Conservation (phyloP, 2,113 vertebrate genomes). For the Oreochromis niloticus region DNA sequence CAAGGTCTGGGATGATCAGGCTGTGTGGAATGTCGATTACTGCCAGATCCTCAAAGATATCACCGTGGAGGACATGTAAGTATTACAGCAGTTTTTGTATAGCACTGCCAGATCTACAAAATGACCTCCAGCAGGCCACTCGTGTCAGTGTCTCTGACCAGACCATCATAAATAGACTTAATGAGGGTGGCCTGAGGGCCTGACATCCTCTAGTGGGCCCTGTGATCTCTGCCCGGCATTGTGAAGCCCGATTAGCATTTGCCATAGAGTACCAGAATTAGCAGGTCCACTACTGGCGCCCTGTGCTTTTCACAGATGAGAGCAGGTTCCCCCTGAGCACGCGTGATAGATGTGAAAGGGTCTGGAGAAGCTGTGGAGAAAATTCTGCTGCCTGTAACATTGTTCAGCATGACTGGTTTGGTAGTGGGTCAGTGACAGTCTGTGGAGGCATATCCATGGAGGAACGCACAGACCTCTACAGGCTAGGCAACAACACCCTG, state of each 20-base stretch:
- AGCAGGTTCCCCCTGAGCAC: not conserved
- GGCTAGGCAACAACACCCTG: not conserved
- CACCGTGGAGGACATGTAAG: slow-evolving; percentile 92
- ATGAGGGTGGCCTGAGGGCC: not conserved
- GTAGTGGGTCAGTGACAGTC: not conserved
- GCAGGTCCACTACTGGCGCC: not conserved
- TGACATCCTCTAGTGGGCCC: not conserved
- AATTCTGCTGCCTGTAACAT: not conserved
- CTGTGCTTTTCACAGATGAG: not conserved
- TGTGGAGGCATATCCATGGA: not conserved
- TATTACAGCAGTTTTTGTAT: slow-evolving; percentile 3
- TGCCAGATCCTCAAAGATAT: slow-evolving; percentile 97
- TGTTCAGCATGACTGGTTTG: not conserved
- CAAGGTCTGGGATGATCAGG: slow-evolving; percentile 99
- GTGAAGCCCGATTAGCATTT: not conserved
- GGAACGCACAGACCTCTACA: not conserved
- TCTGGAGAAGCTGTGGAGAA: not conserved
- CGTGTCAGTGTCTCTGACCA: not conserved
- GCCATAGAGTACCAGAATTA: not conserved
- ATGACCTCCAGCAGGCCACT: not conserved
- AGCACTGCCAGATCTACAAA: not conserved
- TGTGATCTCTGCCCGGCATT: not conserved
- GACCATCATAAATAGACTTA: not conserved
- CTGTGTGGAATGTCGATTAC: slow-evolving; percentile 99
- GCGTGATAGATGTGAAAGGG: not conserved